Percentiles rank a stretch among this genome's conserved stretches.
These are phyloP conservation scores for Theonella swinhoei DNA, from an alignment of 37 sponge, comb jelly and placozoan genomes.

Conservation along the genomic window DNA sequence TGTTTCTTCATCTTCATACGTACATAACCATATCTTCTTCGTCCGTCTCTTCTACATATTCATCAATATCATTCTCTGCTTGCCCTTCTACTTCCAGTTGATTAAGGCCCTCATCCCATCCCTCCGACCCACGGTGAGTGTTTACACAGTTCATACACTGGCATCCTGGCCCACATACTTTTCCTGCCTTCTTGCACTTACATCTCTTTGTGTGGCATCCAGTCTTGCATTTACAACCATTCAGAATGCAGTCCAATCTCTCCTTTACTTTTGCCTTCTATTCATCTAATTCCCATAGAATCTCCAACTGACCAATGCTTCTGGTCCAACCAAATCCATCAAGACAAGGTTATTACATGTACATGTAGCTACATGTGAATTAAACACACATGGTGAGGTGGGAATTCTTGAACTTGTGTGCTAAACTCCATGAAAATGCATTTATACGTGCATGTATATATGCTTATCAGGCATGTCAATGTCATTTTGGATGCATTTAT, in stretches of 20 bases:
- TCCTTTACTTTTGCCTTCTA: neutral
- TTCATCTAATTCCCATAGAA: constrained; percentile 28
- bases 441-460: too few species aligned
- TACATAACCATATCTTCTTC: constrained; percentile 2
- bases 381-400: neutral
- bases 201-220: constrained; percentile 28
- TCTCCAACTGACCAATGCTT: neutral
- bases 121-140: neutral
- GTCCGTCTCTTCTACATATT: neutral
- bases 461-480: neutral
- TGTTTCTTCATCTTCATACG: too few species aligned
- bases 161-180: constrained; percentile 11
- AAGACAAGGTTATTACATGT: neutral
- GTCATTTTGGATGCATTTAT: neutral
- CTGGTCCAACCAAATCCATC: neutral
- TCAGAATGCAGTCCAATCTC: neutral
- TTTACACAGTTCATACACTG: constrained; percentile 15
- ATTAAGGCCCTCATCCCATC: neutral
- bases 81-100: neutral
- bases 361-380: neutral
- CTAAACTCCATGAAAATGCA: too few species aligned
- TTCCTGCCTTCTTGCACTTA: constrained; percentile 11
- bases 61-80: constrained; percentile 6
- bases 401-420: too few species aligned
- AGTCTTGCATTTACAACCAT: constrained; percentile 40